Evolutionary conservation across 2,113 vertebrate species (phyloP), one percentile per base, ranked within the genome.

Genomic region (Cottus gobio): DNA sequence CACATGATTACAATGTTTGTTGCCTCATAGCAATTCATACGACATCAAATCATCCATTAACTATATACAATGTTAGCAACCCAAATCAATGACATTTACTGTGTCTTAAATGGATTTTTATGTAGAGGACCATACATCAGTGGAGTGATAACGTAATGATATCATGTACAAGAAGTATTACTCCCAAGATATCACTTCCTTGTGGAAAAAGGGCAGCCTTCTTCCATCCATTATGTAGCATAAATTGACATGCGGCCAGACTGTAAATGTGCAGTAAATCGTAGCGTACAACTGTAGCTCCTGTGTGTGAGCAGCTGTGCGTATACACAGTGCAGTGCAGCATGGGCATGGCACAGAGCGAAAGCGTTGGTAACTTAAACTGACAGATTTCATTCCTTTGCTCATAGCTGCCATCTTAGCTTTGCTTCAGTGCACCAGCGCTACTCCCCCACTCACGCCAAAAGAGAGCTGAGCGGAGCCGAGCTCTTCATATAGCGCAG

Each of bases 381-480:
- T 90, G 92, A 94, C 92, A 92, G 84, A 84, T 92, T 93, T 90
- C 85, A 90, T 93, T 93, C 88, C 90, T 82, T 85, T 76, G 84
- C 90, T 89, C 72, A 73, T 72, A 89, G 90, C 87, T 93, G 88
- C 87, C 90, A 90, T 90, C 87, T 94, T 90, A 91, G 91, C 86
- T 88, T 83, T 70, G 89, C 90, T 82, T 93, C 89, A 86, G 79
- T 77, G 84, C 80, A 60, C 72, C 37, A n/a, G 52, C 18, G 2
- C 66, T 73, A 61, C 78, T 58, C 57, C 67, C 62, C 67, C 70
- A 62, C 82, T 61, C 68, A 69, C 28, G 50, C 76, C 77, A 75
- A 77, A 64, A 81, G 62, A 75, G 52, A 66, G 54, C 60, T 48
- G 82, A 82, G 78, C 70, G 62, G 79, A 82, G 79, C 28, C 13